Conservation (phyloP, 2,113 vertebrate genomes). For the Atrichornis clamosus region DNA sequence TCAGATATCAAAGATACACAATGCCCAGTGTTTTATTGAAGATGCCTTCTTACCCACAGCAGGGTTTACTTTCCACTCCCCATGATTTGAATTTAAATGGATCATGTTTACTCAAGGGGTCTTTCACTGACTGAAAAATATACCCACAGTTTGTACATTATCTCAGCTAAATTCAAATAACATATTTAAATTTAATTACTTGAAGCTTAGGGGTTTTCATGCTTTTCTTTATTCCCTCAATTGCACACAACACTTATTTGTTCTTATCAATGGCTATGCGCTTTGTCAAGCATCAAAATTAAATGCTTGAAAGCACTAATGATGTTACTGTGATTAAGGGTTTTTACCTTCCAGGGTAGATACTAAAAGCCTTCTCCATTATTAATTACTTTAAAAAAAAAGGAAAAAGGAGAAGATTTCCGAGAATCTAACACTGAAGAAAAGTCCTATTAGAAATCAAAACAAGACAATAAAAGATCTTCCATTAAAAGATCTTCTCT, state of each 20-base stretch:
- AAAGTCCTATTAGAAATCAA: not conserved
- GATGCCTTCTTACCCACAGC: constrained; percentile 28
- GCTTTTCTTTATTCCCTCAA: constrained; percentile 52
- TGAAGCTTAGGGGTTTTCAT: constrained; percentile 67
- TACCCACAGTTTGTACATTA: constrained; percentile 56
- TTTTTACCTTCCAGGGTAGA: constrained; percentile 65
- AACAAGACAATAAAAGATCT: not conserved
- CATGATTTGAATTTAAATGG: constrained; percentile 56
- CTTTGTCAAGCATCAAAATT: constrained; percentile 76
- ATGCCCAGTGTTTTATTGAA: constrained; percentile 11
- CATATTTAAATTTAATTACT: constrained; percentile 75
- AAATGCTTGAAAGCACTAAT: constrained; percentile 75
- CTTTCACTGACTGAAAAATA: constrained; percentile 63
- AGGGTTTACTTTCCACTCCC: constrained; percentile 19
- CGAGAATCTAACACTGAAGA: not conserved
- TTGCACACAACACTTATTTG: constrained; percentile 60
- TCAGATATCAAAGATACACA: not conserved
- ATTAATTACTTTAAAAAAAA: constrained; percentile 50
- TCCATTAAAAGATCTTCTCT: not conserved
- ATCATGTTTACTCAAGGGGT: constrained; percentile 55
- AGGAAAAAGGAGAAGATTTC: not conserved
- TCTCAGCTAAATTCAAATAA: constrained; percentile 66
- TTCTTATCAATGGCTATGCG: constrained; percentile 69
- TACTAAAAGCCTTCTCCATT: constrained; percentile 57
- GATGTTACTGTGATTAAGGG: constrained; percentile 74